A percentile compares a stretch with the other conserved stretches of the same genome.
phyloP scores from a whole-genome alignment of 2,113 vertebrate genomes.

The Gymnarchus niloticus region DNA sequence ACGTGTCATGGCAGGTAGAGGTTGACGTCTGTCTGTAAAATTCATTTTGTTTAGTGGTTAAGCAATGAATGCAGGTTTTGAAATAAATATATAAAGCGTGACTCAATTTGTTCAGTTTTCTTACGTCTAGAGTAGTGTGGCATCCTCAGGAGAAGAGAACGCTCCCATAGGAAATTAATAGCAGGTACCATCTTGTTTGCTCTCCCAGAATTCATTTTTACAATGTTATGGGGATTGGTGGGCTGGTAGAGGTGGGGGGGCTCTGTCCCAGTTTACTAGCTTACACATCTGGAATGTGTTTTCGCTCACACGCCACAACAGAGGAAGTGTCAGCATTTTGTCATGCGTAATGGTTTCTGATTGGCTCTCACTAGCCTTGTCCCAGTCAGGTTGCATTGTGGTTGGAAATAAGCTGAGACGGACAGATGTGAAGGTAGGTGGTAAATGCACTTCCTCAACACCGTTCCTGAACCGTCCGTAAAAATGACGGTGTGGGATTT shows the following conservation, averaged over 20 bases:
- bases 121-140: background rate
- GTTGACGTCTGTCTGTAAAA: background rate
- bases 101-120: background rate
- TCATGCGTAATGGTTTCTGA: background rate
- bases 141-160: background rate
- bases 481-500: background rate
- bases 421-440: background rate
- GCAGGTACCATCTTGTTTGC: slow-evolving; percentile 17
- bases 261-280: background rate
- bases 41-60: background rate
- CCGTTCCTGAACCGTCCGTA: background rate
- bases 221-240: background rate
- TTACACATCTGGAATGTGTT: slow-evolving; percentile 2
- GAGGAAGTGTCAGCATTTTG: background rate
- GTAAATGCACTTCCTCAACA: background rate
- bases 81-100: background rate
- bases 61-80: background rate
- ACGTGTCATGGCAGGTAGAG: background rate
- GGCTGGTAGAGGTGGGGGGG: background rate
- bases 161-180: slow-evolving; percentile 12
- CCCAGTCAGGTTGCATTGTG: background rate
- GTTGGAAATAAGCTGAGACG: background rate
- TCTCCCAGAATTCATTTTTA: slow-evolving; percentile 15
- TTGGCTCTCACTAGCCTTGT: background rate
- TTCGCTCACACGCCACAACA: background rate